Evolutionary conservation across 2,797 vertebrate species (phyloP).

Genomic region (Pelodytes ibericus): DNA sequence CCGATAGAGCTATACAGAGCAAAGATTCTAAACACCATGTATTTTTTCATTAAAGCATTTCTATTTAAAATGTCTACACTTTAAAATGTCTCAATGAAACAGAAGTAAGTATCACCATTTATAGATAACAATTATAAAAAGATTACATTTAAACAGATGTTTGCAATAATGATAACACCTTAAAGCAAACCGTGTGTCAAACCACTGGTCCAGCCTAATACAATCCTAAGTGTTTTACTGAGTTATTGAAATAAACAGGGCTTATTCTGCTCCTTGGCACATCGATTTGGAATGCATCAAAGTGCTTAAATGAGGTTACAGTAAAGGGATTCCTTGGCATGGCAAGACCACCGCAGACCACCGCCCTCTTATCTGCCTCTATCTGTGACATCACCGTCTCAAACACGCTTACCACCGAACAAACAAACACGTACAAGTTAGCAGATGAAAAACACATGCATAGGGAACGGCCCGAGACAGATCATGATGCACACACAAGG

Average conservation of each 20-base stretch:
- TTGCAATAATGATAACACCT: constrained; percentile 10
- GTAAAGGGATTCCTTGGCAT: constrained; percentile 9
- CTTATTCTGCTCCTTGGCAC: not conserved
- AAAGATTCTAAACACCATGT: no score
- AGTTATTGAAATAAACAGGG: constrained; percentile 9
- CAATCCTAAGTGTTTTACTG: constrained; percentile 9
- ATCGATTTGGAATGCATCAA: not conserved
- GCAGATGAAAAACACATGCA: constrained; percentile 1
- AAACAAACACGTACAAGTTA: not conserved
- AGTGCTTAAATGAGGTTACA: not conserved
- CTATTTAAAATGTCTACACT: no score
- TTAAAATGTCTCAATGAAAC: no score
- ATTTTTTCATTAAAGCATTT: no score
- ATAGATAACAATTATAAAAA: no score
- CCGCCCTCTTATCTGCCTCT: not conserved
- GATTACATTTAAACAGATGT: constrained; percentile 1
- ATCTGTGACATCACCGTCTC: constrained; percentile 6
- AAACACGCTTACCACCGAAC: not conserved
- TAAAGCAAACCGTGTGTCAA: not conserved
- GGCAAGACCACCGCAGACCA: not conserved
- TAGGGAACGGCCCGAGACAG: no score
- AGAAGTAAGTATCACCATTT: no score
- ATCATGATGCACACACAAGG: no score
- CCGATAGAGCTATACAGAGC: no score
- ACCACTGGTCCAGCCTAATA: constrained; percentile 15